Evolutionary conservation across 2,888 invertebrate species (phyloP).

Genomic region (Drosophila limbata): DNA sequence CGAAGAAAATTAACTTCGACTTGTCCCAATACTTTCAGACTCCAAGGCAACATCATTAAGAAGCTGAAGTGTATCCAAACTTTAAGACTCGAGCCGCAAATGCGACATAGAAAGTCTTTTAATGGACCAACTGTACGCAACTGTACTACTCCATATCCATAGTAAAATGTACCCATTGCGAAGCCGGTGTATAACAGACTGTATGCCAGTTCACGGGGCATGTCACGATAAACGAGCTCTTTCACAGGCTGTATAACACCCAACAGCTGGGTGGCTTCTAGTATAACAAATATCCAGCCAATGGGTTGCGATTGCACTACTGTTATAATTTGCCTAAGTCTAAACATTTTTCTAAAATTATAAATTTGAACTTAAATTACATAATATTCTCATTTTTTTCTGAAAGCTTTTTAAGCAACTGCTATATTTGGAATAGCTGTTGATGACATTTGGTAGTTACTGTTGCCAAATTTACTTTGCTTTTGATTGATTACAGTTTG

Average conservation of each 20-base stretch:
- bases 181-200: slow-evolving; percentile 42
- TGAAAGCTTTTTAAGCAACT: slow-evolving; percentile 23
- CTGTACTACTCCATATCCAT: slow-evolving; percentile 60
- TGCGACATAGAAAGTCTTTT: slow-evolving; percentile 15
- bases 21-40: slow-evolving; percentile 18
- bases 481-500: slow-evolving; percentile 36
- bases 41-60: slow-evolving; percentile 68
- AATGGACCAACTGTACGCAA: slow-evolving; percentile 1
- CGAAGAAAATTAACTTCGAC: slow-evolving; percentile 6
- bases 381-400: neutral
- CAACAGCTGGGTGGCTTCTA: slow-evolving; percentile 36
- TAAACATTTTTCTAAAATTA: neutral
- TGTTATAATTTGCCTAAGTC: neutral
- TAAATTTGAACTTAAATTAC: neutral
- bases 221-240: neutral
- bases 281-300: slow-evolving; percentile 23
- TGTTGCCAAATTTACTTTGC: neutral
- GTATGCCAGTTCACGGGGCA: slow-evolving; percentile 12
- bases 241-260: slow-evolving; percentile 30
- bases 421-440: slow-evolving; percentile 23
- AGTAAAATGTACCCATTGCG: slow-evolving; percentile 34
- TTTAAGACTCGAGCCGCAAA: slow-evolving; percentile 36
- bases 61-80: slow-evolving; percentile 42
- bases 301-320: slow-evolving; percentile 3
- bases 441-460: neutral